phyloP scores from a whole-genome alignment of 92 coral and sea anemone species.

The Pocillopora meandrina region DNA sequence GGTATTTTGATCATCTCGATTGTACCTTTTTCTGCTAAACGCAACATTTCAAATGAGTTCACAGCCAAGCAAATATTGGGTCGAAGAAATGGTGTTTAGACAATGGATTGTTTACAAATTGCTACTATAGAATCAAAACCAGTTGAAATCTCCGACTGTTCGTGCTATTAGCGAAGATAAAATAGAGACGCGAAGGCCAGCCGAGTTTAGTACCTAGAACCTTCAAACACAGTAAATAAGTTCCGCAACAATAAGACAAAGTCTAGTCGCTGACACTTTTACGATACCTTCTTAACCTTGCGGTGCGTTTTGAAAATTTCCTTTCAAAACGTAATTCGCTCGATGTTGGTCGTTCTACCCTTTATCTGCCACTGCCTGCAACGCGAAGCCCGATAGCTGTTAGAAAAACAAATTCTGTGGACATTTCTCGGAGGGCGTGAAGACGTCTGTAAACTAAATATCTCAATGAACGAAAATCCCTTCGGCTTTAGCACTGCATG shows the following conservation, averaged over 20 bases:
- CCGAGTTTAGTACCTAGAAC: background rate
- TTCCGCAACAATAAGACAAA: background rate
- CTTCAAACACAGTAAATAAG: background rate
- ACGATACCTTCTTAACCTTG: constrained; percentile 12
- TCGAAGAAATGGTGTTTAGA: constrained; percentile 43
- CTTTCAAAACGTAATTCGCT: background rate
- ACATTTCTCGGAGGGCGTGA: background rate
- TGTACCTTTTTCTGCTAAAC: background rate
- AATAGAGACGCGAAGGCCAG: background rate
- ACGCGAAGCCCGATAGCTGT: background rate
- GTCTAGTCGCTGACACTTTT: background rate
- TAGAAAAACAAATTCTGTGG: background rate
- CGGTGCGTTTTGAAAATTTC: background rate
- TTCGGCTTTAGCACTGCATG: constrained; percentile 18
- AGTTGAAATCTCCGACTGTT: constrained; percentile 19
- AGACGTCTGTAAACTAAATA: background rate
- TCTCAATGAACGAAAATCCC: constrained; percentile 19
- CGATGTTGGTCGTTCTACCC: background rate
- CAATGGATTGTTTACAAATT: constrained; percentile 52
- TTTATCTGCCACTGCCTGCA: background rate
- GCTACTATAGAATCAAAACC: constrained; percentile 47
- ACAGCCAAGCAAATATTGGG: constrained; percentile 36
- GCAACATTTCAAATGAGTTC: constrained; percentile 22
- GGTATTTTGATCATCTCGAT: background rate
- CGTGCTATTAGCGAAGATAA: constrained; percentile 27